Conservation (phyloP, 2,113 vertebrate species). For the Bos indicus region DNA sequence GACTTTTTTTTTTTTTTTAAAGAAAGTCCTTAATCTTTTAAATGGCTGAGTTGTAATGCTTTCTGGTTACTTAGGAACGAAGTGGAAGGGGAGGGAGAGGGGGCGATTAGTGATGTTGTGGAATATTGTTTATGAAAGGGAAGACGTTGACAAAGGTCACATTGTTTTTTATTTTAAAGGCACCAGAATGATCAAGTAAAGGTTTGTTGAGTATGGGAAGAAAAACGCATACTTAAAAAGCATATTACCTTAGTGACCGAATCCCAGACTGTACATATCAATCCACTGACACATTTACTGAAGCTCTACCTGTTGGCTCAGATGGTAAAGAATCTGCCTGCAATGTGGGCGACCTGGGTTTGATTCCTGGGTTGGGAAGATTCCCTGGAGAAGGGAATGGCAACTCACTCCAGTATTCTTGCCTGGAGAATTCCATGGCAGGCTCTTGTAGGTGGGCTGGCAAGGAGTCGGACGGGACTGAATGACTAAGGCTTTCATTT, state of each 20-base stretch:
- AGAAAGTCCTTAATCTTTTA: neutral
- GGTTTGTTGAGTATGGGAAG: neutral
- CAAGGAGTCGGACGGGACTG: neutral
- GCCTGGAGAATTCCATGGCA: neutral
- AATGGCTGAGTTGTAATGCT: neutral
- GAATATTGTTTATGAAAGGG: neutral
- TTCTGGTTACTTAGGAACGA: neutral
- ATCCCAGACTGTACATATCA: accelerated
- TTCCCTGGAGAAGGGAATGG: neutral
- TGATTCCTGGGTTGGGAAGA: neutral
- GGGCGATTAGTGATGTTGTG: too few species aligned
- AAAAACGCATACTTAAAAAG: neutral
- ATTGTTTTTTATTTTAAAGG: neutral
- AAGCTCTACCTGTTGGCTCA: neutral
- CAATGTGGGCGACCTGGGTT: neutral
- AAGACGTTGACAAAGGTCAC: neutral
- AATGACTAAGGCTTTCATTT: neutral
- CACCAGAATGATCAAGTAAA: neutral
- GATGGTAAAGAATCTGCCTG: neutral
- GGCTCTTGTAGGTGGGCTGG: neutral
- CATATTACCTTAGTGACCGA: neutral
- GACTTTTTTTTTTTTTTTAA: neutral
- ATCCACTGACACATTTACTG: accelerated
- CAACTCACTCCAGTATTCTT: neutral
- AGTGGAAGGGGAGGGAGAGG: too few species aligned